Conservation (phyloP, 2,113 vertebrate species). For the Leptodactylus fuscus region DNA sequence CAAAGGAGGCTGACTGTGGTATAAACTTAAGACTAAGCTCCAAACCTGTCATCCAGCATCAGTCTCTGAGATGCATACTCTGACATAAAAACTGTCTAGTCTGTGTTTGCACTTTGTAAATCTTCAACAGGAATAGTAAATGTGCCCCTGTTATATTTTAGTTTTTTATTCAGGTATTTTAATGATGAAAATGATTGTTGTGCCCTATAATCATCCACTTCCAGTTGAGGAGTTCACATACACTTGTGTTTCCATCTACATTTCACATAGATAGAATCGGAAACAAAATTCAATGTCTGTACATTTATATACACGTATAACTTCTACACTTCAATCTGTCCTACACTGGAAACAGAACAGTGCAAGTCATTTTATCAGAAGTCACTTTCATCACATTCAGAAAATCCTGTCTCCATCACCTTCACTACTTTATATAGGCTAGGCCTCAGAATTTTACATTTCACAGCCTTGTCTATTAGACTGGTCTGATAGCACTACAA, state of each 20-base stretch:
- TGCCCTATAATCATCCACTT: neutral
- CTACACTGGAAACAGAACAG: neutral
- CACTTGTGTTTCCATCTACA: neutral
- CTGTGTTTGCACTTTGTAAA: no score
- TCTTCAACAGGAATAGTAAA: no score
- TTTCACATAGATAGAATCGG: neutral
- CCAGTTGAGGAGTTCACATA: neutral
- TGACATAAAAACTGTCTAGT: no score
- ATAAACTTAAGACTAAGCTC: no score
- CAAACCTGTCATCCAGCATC: no score
- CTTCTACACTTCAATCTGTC: neutral
- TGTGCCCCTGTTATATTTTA: neutral
- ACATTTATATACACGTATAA: slow-evolving; percentile 12
- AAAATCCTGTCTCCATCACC: neutral
- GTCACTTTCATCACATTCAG: neutral
- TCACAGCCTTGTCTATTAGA: neutral
- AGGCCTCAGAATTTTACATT: neutral
- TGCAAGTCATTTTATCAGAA: neutral
- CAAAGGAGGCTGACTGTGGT: no score
- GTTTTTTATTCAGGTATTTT: no score
- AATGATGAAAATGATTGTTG: neutral
- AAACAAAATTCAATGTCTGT: neutral
- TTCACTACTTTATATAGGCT: neutral
- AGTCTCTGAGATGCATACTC: no score
- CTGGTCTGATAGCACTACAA: neutral